Evolutionary conservation across 2,888 invertebrate species (phyloP), one percentile per base, ranked within the genome.

Genomic region (Labia minor): DNA sequence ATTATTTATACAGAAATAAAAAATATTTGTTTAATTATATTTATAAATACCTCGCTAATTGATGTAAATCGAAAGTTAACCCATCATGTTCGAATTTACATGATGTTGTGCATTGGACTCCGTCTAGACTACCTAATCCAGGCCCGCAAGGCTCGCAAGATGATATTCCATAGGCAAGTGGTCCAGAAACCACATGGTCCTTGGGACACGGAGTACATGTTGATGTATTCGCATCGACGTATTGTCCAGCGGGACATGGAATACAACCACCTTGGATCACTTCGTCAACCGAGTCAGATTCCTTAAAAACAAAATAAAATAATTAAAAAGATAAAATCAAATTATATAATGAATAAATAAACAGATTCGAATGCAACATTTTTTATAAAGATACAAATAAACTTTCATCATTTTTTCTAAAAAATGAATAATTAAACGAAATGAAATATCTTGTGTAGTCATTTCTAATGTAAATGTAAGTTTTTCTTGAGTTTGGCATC

Each of bases 241-340:
- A 82, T 62, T 80, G 76, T 1, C 83, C 83, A 49, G 75, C 74
- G 1, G 80, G 80, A 72, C 83, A 83, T 0, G 82, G 80, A 16
- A 81, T 76, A 73, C 83, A 83, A 1, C 79, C 79, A 71, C 68
- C 69, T 21, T 68, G 68, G 37, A 68, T 69, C 14, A 49, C 37
- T 33, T 70, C 69, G 68, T 70, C 18, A 11, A 49, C 11, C 6
- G 33, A 33, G 6, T 33, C 33, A 8, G 33, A 33, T 33, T 33
- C 33, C 33, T 33, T 8, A 8, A 33, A 33, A 33, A 33, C n/a
- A n/a, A n/a, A n/a, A n/a, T n/a, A n/a, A n/a, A n/a, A n/a, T n/a
- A n/a, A n/a, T n/a, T n/a, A n/a, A 33, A 33, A 8, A 8, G 6
- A 33, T 33, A 8, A 8, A 33, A 33, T 33, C 11, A 33, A 33